Base-by-base conservation (phyloP, 2,888 invertebrate species). In the Ephialtes manifestator region DNA sequence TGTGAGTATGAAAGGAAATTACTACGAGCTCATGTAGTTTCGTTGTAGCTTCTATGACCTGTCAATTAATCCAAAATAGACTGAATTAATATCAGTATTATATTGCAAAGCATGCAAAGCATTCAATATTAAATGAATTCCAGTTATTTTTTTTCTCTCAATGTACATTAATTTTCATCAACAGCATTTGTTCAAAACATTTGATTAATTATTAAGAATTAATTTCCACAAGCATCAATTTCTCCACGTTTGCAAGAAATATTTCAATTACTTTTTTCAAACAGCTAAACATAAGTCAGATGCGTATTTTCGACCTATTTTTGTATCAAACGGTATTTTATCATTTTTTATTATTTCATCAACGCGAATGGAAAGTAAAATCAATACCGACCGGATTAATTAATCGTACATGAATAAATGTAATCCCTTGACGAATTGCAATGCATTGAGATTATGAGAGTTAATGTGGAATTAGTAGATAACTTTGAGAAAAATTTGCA, bases 401-500 rank as follows among this genome's bases (percentile, higher is more conserved):
- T 18, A 46, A 13, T 46, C 11, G 18, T 55, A 55, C 53, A 20
- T 20, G 53, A 20, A 20, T 55, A 20, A 20, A 55, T 55, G 10
- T 24, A 55, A 55, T 55, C 20, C 24, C 24, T 28, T 28, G 28
- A 15, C 15, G 28, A 24, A 28, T 55, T 55, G 55, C 20, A 28
- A 58, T 58, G 58, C 58, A 58, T 28, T 28, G 58, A 24, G 28
- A 13, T 58, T 15, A 11, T 13, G 28, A 11, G 13, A 13, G 24
- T 55, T 55, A 55, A 55, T 55, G 20, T 28, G 58, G 28, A 58
- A 58, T 58, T 15, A 28, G 24, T 20, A 24, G 55, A 55, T 13
- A 10, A 20, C 20, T 20, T 55, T 24, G 20, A 55, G 53, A 55
- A 24, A 11, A 55, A 55, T 55, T 55, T 55, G 53, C 53, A 55